Evolutionary conservation across 2,888 invertebrate genomes (phyloP).

Genomic region (Acronicta aceris): DNA sequence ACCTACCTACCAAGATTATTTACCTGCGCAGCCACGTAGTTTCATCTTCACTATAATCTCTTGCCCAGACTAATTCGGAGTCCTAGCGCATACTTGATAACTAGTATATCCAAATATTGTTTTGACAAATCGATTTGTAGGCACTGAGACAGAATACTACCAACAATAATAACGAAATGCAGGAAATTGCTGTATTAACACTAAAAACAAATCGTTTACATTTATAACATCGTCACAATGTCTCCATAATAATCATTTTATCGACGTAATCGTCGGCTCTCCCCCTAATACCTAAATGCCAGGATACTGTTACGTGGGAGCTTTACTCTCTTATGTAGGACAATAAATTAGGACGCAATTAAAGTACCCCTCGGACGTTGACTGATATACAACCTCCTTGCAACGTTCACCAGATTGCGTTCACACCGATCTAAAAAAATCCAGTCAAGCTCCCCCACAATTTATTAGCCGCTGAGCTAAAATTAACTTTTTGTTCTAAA

Average conservation of each 20-base stretch:
- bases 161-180: background rate
- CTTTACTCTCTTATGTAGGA: conserved; percentile 58
- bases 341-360: conserved; percentile 83
- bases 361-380: conserved; percentile 82
- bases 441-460: conserved; percentile 25
- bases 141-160: background rate
- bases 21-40: background rate
- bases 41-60: background rate
- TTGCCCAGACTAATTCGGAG: background rate
- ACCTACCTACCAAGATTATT: background rate
- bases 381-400: conserved; percentile 84
- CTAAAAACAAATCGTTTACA: conserved; percentile 28
- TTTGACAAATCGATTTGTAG: conserved; percentile 13
- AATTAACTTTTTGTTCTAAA: conserved; percentile 36
- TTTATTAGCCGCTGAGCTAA: conserved; percentile 46
- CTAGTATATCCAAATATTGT: background rate
- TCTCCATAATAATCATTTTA: conserved; percentile 39
- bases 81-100: background rate
- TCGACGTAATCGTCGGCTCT: conserved; percentile 49
- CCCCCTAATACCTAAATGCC: conserved; percentile 52
- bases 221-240: conserved; percentile 25
- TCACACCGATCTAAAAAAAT: conserved; percentile 73
- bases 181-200: conserved; percentile 10
- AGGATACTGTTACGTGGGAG: conserved; percentile 52
- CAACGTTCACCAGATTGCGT: conserved; percentile 70